Base-by-base conservation (phyloP, 2,797 vertebrate species). In the Alauda arvensis region DNA sequence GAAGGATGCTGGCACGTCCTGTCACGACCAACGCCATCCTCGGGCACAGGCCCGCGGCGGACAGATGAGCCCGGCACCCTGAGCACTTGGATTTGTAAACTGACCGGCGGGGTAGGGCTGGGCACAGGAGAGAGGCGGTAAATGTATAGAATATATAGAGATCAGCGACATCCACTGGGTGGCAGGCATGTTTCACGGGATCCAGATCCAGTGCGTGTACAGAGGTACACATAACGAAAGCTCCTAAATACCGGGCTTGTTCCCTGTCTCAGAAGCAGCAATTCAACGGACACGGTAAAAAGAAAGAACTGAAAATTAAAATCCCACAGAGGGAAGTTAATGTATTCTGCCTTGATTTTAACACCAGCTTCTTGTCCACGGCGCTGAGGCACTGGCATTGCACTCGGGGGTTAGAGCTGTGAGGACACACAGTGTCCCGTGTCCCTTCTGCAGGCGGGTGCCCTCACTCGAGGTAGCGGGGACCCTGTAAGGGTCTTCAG, bases 141-240 rank as follows among this genome's bases (percentile, higher is more conserved):
- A 87, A 83, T 6, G 57, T 68, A 88, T 25, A 69, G 69, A 83
- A 82, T 9, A 21, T 8, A 84, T 33, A 77, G 19, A 51, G 72
- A 72, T 55, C n/a, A 37, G 45, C 31, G 71, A 48, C 48, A 81
- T 91, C 92, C 95, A 91, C 92, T 88, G 87, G 93, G 92, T 93
- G 93, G 94, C 94, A 89, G 91, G 66, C 83, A 74, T 4, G 87
- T 76, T 93, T 87, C 71, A 4, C 9, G 0, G 43, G 34, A 90
- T 21, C 34, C 42, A 85, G 46, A 85, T 5, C 14, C 1, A 29
- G 2, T 0, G 43, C 4, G 14, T 1, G 5, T 4, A 61, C 11
- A 51, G 48, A 55, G 14, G 45, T 42, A 66, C 2, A 70, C 5
- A 49, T 40, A 83, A 67, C 2, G 13, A 72, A 83, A 59, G 55